Percentiles rank a stretch among this genome's conserved stretches.
phyloP scores from a whole-genome alignment of 2,888 invertebrate species.

The Agrilus biguttatus region DNA sequence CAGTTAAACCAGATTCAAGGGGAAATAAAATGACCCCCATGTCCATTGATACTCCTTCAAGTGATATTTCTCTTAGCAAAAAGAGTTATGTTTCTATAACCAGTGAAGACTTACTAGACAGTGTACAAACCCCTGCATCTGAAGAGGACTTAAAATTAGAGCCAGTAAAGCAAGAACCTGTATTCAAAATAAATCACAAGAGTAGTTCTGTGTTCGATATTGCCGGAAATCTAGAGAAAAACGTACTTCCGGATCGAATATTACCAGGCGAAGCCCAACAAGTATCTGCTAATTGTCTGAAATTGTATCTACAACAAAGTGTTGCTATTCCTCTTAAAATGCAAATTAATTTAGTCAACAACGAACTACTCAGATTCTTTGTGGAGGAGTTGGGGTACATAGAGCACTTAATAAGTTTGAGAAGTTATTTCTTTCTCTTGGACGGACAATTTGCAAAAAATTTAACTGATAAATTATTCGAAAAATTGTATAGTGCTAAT shows the following conservation, averaged over 20 bases:
- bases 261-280: conserved; percentile 28
- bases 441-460: conserved; percentile 67
- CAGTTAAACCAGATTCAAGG: no score
- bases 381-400: conserved; percentile 51
- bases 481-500: conserved; percentile 47
- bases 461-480: conserved; percentile 55
- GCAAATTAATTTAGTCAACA: conserved; percentile 55
- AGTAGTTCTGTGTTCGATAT: conserved; percentile 5
- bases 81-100: conserved; percentile 2
- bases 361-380: conserved; percentile 56
- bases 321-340: conserved; percentile 52
- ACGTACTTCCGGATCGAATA: conserved; percentile 20
- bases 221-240: conserved; percentile 24
- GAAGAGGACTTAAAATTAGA: conserved; percentile 35
- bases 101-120: conserved; percentile 4
- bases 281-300: conserved; percentile 20
- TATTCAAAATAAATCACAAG: conserved; percentile 1
- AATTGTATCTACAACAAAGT: conserved; percentile 23
- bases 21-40: no score
- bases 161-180: conserved; percentile 1
- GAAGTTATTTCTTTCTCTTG: conserved; percentile 63
- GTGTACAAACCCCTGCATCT: not conserved
- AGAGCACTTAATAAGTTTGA: conserved; percentile 56
- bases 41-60: no score
- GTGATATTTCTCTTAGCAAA: no score